Conservation (phyloP, 2,113 vertebrate genomes). For the Ceyx margarethae region DNA sequence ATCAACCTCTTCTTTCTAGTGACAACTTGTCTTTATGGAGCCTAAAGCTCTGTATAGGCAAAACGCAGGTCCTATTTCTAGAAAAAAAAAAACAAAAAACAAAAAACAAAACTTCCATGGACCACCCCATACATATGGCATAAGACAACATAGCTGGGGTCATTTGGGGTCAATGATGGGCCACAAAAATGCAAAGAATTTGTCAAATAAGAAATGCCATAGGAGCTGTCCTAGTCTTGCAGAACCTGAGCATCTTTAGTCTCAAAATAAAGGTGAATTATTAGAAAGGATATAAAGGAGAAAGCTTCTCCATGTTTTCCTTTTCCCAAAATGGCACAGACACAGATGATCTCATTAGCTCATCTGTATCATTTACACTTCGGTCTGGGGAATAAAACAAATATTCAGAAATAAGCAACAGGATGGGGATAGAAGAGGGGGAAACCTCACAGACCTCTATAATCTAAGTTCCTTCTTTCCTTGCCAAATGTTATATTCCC, state of each 20-base stretch:
- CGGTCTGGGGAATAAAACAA: slow-evolving; percentile 49
- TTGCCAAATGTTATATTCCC: slow-evolving; percentile 51
- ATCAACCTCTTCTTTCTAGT: neutral
- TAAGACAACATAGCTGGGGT: neutral
- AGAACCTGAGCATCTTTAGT: neutral
- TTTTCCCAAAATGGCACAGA: slow-evolving; percentile 16
- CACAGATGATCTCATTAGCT: slow-evolving; percentile 56
- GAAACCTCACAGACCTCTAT: slow-evolving; percentile 45
- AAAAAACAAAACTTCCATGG: neutral
- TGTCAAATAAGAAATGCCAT: neutral
- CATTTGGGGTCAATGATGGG: neutral
- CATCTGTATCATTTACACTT: slow-evolving; percentile 57
- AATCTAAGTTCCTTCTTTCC: slow-evolving; percentile 32
- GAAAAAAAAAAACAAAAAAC: neutral
- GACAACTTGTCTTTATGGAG: neutral
- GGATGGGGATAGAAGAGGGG: neutral
- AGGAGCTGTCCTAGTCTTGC: neutral
- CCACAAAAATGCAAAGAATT: neutral
- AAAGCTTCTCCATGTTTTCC: neutral
- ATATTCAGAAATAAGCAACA: slow-evolving; percentile 59
- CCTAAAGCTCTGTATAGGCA: neutral
- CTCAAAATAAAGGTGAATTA: neutral
- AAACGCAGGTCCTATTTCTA: neutral
- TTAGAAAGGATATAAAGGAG: neutral
- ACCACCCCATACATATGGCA: neutral